Conservation (phyloP, 2,888 invertebrate species). For the Sisyra terminalis region DNA sequence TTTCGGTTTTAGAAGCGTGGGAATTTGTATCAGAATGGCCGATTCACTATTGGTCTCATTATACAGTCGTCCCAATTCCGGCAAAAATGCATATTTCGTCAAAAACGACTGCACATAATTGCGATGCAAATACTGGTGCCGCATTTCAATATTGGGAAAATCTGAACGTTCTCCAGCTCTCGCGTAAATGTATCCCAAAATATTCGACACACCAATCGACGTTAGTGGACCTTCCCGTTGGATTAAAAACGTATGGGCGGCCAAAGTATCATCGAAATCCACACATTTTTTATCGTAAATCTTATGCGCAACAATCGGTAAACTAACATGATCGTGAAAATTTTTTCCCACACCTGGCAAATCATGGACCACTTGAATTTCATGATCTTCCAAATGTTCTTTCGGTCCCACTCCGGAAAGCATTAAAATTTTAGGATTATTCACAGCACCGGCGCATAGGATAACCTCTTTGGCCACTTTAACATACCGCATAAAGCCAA, state of each 20-base stretch:
- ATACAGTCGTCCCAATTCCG: neutral
- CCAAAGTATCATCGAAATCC: neutral
- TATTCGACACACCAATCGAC: slow-evolving; percentile 27
- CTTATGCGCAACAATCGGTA: slow-evolving; percentile 5
- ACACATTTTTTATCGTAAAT: slow-evolving; percentile 1
- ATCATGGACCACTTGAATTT: slow-evolving; percentile 23
- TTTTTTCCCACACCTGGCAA: slow-evolving; percentile 28
- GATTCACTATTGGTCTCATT: neutral
- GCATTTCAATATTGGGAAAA: slow-evolving; percentile 34
- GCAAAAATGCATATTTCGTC: neutral
- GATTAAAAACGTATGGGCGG: neutral
- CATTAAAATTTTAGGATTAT: slow-evolving; percentile 42
- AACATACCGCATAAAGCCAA: too few relatives aligned
- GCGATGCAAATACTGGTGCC: slow-evolving; percentile 17
- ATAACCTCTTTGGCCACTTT: slow-evolving; percentile 36
- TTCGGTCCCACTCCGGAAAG: slow-evolving; percentile 34
- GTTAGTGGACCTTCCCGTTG: slow-evolving; percentile 31
- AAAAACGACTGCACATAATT: neutral
- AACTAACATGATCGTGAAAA: slow-evolving; percentile 24
- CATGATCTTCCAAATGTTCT: slow-evolving; percentile 21
- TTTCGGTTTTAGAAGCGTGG: slow-evolving; percentile 21
- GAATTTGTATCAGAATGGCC: slow-evolving; percentile 1
- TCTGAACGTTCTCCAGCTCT: slow-evolving; percentile 20
- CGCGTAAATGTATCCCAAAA: slow-evolving; percentile 32
- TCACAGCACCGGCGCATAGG: slow-evolving; percentile 43